Base-by-base conservation (phyloP, 2,888 invertebrate genomes). In the Thereva unica region DNA sequence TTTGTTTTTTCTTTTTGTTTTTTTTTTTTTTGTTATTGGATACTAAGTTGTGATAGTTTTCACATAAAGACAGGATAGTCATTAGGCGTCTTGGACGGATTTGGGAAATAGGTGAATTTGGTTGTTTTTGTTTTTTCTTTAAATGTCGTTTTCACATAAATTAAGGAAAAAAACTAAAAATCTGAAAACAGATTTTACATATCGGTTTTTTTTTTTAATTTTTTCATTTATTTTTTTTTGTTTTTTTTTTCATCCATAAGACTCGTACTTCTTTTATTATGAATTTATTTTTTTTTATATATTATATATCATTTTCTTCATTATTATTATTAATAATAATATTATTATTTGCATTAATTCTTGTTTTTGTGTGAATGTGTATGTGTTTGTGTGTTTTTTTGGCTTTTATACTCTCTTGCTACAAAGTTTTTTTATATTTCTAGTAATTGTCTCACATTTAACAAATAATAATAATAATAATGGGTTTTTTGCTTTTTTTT, bases 371-470 rank as follows among this genome's bases (percentile, higher is more conserved):
- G 23, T 23, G 23, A 23, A 23, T 23, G 23, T 23, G 23, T 23
- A 23, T 23, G 23, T 23, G 23, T 23, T 23, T 23, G 23, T 23
- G 23, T 23, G 1, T 23, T 38, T 59, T 38, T 10, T 34, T n/a
- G 41, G 40, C 7, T 8, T 4, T 61, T 34, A 40, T 61, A 40
- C 49, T 8, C 34, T 50, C 34, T 50, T n/a, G 35, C 45, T 50
- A 61, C 12, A 38, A 38, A 49, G 49, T 12, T 61, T 40, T 50
- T 50, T 34, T 38, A 40, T 61, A 40, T 12, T 23, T 38, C 50
- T 50, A 50, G 23, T 61, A 61, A 61, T 61, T 61, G 61, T 61
- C 23, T 23, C 61, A 61, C 61, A 61, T 61, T 61, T 61, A 50
- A 61, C 61, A 50, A 61, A 23, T 61, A 61, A 50, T 50, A 47